Evolutionary conservation across 2,797 vertebrate species (phyloP).

Genomic region (Hoplostethus atlanticus): DNA sequence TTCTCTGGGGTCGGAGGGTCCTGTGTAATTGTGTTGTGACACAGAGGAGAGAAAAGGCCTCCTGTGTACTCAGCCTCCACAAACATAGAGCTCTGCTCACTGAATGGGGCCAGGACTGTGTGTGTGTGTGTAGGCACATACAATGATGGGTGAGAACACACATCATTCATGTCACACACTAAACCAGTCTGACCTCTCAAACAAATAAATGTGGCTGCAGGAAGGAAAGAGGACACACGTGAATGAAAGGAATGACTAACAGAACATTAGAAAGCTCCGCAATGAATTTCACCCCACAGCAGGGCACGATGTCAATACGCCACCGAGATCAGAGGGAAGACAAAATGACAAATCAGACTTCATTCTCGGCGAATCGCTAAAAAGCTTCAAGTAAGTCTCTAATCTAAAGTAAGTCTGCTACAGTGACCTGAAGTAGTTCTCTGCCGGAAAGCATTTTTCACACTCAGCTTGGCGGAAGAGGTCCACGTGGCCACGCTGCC

Average conservation of each 20-base stretch:
- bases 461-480: conserved; percentile 41
- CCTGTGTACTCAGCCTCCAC: conserved; percentile 34
- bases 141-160: conserved; percentile 15
- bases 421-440: conserved; percentile 14
- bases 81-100: conserved; percentile 30
- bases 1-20: not conserved
- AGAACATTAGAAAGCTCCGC: not conserved
- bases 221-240: not conserved
- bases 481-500: not conserved
- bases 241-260: not conserved
- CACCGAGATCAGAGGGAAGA: not conserved
- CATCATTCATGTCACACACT: conserved; percentile 22
- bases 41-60: conserved; percentile 1
- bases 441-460: conserved; percentile 45
- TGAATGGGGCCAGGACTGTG: conserved; percentile 26
- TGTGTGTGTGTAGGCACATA: not conserved
- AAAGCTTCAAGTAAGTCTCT: conserved; percentile 21
- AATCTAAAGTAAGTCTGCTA: conserved; percentile 12
- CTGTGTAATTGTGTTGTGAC: conserved; percentile 13
- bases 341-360: conserved; percentile 15
- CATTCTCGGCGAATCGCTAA: conserved; percentile 23
- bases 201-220: conserved; percentile 22
- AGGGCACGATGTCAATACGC: not conserved
- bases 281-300: not conserved
- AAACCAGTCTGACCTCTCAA: conserved; percentile 18